Base-by-base conservation (phyloP, 2,113 vertebrate genomes). In the Aspiorhynchus laticeps region DNA sequence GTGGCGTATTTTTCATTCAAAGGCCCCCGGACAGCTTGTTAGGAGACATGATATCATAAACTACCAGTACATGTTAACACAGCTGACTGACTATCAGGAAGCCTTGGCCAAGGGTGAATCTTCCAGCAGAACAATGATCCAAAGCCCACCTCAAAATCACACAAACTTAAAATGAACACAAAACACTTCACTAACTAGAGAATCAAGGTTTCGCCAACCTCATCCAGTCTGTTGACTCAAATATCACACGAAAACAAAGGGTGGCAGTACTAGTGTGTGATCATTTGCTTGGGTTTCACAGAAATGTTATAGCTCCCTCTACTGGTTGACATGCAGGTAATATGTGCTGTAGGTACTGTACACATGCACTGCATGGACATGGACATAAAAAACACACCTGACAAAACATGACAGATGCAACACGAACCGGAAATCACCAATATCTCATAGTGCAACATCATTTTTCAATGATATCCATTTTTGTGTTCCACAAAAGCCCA, bases 301-400 rank as follows among this genome's bases (percentile, higher is more conserved):
- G 11, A 61, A 15, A 38, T 26, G n/a, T 31, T 41, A 15, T 61
- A 59, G 46, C 83, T 78, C 84, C 83, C 69, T 33, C 78, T 85
- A 86, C 17, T 63, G 80, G 63, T 51, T 41, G 26, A 28, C 67
- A 59, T 33, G 15, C 10, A 31, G 53, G 24, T 7, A 79, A 51
- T 33, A 51, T 26, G 48, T 31, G 17, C 15, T 19, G 75, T 53
- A 31, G 7, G 21, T 74, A 41, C 24, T 28, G 26, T 4, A 26
- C 4, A 10, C 21, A 28, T 63, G 24, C n/a, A 63, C 26, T 36
- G 67, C 7, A 36, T 69, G 19, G 61, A 38, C 31, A 73, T 38
- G 33, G 9, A n/a, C n/a, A 33, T 73, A 21, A 38, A 73, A 24
- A n/a, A 48, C 2, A 24, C 9, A 73, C 65, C 26, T 65, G 4